These are phyloP conservation scores for Pinna nobilis DNA, from an alignment of 1,140 invertebrate genomes.

Conservation along the genomic window DNA sequence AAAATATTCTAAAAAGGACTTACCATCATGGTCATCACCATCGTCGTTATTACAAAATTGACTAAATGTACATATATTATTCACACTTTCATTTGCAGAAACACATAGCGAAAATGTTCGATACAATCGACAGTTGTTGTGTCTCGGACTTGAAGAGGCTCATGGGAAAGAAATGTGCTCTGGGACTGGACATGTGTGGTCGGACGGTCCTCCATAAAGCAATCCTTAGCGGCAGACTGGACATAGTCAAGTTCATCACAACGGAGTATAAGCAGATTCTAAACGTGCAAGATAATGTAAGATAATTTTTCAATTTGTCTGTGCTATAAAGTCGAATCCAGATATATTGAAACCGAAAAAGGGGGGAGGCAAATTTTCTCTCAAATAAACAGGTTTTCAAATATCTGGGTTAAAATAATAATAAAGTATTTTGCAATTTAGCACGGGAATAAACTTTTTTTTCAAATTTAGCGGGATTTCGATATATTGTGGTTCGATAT, in stretches of 20 bases:
- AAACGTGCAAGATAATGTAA: slow-evolving; percentile 44
- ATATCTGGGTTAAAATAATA: too few species aligned
- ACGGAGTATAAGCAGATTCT: slow-evolving; percentile 31
- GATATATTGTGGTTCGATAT: too few species aligned
- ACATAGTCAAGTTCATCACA: slow-evolving; percentile 34
- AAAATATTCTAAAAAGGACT: too few species aligned
- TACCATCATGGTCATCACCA: too few species aligned
- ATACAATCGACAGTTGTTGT: slow-evolving; percentile 11
- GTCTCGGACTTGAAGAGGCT: slow-evolving; percentile 26
- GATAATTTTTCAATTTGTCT: background rate
- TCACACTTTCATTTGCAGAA: slow-evolving; percentile 15
- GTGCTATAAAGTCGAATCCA: background rate
- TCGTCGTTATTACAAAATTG: background rate
- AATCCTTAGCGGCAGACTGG: slow-evolving; percentile 18
- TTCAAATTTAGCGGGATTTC: too few species aligned
- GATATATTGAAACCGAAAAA: too few species aligned
- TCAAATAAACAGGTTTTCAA: too few species aligned
- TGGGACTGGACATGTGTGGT: slow-evolving; percentile 46
- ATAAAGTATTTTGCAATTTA: too few species aligned
- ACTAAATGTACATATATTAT: background rate
- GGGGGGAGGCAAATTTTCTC: too few species aligned
- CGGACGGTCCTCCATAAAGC: slow-evolving; percentile 47
- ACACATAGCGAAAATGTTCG: slow-evolving; percentile 30
- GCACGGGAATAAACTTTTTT: too few species aligned
- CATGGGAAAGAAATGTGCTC: slow-evolving; percentile 21